Evolutionary conservation across 2,113 vertebrate genomes (phyloP).

Genomic region (Cephalopholis sonnerati): DNA sequence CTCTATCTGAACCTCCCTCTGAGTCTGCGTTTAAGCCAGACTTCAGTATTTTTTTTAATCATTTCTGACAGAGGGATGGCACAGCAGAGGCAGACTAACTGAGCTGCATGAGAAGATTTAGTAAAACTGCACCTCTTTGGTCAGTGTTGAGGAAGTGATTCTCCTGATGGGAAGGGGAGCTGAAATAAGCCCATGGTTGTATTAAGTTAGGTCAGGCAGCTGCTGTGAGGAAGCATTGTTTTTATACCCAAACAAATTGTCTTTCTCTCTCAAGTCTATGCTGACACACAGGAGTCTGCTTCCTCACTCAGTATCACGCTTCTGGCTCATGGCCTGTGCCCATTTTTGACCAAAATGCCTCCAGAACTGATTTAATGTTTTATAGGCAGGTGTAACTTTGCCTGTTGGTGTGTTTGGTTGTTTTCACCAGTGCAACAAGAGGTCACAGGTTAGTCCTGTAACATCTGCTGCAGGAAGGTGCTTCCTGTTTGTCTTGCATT

Average conservation of each 20-base stretch:
- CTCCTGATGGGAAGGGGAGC: background rate
- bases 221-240: conserved; percentile 1
- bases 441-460: conserved; percentile 22
- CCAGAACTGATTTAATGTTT: background rate
- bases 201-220: background rate
- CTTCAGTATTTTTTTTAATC: conserved; percentile 35
- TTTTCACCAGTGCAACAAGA: conserved; percentile 21
- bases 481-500: conserved; percentile 63
- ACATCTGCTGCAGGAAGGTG: conserved; percentile 52
- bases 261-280: background rate
- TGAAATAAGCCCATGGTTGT: background rate
- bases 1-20: conserved; percentile 60
- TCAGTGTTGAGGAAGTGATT: conserved; percentile 3
- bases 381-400: background rate
- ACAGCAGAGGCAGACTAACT: conserved; percentile 31
- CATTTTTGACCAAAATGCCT: conserved; percentile 11
- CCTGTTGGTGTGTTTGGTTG: conserved; percentile 4
- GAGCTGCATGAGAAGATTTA: conserved; percentile 7
- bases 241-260: conserved; percentile 16
- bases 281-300: conserved; percentile 9
- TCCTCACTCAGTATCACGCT: background rate
- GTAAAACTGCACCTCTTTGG: conserved; percentile 14
- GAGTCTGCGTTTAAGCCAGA: conserved; percentile 44
- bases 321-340: background rate
- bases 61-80: conserved; percentile 51